Conservation (phyloP, 2,113 vertebrate species). For the Scophthalmus maximus region DNA sequence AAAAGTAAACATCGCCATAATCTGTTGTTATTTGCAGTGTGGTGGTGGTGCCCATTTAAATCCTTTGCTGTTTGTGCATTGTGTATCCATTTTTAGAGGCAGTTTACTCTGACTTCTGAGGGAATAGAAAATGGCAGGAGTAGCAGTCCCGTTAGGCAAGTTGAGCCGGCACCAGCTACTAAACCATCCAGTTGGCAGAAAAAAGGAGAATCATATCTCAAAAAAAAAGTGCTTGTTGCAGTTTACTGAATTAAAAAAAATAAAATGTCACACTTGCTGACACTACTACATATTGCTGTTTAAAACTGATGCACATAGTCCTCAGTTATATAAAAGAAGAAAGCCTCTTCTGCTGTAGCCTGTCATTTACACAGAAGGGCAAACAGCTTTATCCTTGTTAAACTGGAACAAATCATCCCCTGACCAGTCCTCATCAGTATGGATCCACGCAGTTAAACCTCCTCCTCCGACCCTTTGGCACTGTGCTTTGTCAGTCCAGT, state of each 20-base stretch:
- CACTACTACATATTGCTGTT: neutral
- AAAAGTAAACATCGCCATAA: slow-evolving; percentile 3
- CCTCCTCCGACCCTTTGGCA: slow-evolving; percentile 48
- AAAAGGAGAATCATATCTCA: slow-evolving; percentile 1
- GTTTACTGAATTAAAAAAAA: neutral
- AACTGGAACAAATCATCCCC: slow-evolving; percentile 59
- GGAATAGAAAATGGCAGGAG: neutral
- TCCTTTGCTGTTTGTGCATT: slow-evolving; percentile 1
- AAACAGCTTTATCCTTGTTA: slow-evolving; percentile 60
- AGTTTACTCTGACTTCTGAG: slow-evolving; percentile 8
- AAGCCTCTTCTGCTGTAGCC: slow-evolving; percentile 12
- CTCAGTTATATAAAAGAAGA: neutral
- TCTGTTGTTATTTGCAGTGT: slow-evolving; percentile 13
- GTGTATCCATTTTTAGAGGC: slow-evolving; percentile 10
- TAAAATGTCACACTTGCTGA: neutral
- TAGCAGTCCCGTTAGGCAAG: slow-evolving; percentile 16
- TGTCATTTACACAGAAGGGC: slow-evolving; percentile 38
- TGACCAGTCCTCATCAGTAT: slow-evolving; percentile 57
- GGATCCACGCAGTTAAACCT: slow-evolving; percentile 62
- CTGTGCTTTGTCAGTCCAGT: slow-evolving; percentile 40
- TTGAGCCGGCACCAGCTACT: neutral
- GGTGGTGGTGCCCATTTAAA: slow-evolving; percentile 14
- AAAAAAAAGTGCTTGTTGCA: neutral
- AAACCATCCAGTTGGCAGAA: slow-evolving; percentile 20
- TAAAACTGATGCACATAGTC: slow-evolving; percentile 2